phyloP scores from a whole-genome alignment of 2,797 vertebrate genomes.

The Gobio occitaniae region DNA sequence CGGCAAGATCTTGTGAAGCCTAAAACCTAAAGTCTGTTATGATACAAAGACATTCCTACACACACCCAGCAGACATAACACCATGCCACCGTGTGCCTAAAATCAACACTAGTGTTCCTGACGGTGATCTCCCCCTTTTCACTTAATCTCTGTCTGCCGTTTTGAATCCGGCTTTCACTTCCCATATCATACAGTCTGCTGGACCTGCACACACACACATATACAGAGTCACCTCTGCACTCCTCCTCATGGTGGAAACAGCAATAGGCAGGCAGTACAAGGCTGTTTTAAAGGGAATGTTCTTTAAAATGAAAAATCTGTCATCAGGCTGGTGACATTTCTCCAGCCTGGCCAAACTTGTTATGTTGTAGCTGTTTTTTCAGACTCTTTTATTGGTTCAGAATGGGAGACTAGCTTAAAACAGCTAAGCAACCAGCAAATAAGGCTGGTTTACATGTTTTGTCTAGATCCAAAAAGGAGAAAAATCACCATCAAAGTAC shows the following conservation, averaged over 20 bases:
- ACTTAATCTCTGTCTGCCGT: constrained; percentile 52
- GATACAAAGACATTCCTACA: constrained; percentile 39
- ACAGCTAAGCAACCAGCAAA: not conserved
- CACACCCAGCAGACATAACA: constrained; percentile 44
- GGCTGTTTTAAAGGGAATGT: not conserved
- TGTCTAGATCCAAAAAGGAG: not conserved
- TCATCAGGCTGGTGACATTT: not conserved
- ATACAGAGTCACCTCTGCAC: constrained; percentile 11
- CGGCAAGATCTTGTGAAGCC: constrained; percentile 4
- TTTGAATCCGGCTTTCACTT: constrained; percentile 44
- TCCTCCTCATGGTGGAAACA: not conserved
- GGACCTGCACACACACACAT: constrained; percentile 35
- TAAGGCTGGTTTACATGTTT: not conserved
- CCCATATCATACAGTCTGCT: constrained; percentile 48
- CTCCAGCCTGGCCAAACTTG: not conserved
- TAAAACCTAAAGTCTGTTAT: constrained; percentile 39
- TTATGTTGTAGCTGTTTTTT: not conserved
- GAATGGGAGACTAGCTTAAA: not conserved
- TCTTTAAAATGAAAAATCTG: not conserved
- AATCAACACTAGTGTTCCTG: constrained; percentile 38
- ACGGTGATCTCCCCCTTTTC: not conserved
- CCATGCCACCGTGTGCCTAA: constrained; percentile 30
- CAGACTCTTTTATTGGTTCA: no score
- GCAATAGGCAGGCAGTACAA: no score
- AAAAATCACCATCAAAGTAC: not conserved